Percentiles rank a stretch among this genome's conserved stretches.
These are phyloP conservation scores for Phyto melanocephala DNA, from an alignment of 2,888 invertebrate genomes.

Conservation along the genomic window DNA sequence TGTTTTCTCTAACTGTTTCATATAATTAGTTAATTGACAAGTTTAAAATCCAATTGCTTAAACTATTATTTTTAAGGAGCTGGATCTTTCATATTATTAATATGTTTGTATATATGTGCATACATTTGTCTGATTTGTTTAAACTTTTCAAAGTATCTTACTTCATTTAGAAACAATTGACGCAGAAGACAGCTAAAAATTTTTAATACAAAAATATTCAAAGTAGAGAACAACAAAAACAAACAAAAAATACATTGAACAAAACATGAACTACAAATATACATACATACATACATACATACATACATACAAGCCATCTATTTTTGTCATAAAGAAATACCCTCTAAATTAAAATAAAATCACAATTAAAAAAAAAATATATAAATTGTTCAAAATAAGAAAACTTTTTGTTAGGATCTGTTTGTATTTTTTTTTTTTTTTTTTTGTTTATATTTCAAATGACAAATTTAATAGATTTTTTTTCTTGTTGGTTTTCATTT, in stretches of 20 bases:
- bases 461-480: slow-evolving; percentile 44
- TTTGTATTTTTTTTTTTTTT: neutral
- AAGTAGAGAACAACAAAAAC: neutral
- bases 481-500: slow-evolving; percentile 19
- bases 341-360: slow-evolving; percentile 44
- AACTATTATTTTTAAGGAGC: neutral
- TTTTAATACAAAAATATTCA: slow-evolving; percentile 11
- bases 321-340: slow-evolving; percentile 51
- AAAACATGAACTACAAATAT: slow-evolving; percentile 41
- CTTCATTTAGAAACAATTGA: slow-evolving; percentile 44
- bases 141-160: slow-evolving; percentile 3
- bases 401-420: slow-evolving; percentile 33
- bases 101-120: neutral
- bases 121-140: neutral
- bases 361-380: neutral
- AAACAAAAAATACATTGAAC: slow-evolving; percentile 4
- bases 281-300: too few relatives aligned
- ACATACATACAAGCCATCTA: too few relatives aligned
- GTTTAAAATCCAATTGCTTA: neutral
- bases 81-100: neutral
- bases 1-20: slow-evolving; percentile 29
- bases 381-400: slow-evolving; percentile 2
- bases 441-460: slow-evolving; percentile 30
- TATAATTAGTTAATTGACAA: neutral
- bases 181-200: slow-evolving; percentile 45